These are phyloP conservation scores for Drosophila lacicola DNA, from an alignment of 2,888 invertebrate genomes.

Conservation along the genomic window DNA sequence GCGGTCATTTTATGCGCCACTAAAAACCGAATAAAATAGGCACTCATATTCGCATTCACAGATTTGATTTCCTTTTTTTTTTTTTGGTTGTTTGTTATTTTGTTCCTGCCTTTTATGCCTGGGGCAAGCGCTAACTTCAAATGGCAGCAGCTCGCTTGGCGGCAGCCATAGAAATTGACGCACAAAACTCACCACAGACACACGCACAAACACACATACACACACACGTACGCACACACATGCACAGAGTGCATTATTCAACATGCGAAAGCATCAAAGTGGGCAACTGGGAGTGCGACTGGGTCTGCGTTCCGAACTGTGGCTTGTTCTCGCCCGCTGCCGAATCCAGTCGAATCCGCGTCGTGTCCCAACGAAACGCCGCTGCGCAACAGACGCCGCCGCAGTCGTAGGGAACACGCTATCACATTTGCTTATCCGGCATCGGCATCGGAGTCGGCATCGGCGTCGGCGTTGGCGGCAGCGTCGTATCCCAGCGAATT, in stretches of 20 bases:
- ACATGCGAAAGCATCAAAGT: slow-evolving; percentile 27
- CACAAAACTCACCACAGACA: slow-evolving; percentile 56
- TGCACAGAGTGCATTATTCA: slow-evolving; percentile 26
- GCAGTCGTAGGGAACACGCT: slow-evolving; percentile 19
- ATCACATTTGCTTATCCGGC: slow-evolving; percentile 26
- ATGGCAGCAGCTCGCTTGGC: slow-evolving; percentile 2
- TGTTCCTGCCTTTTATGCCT: slow-evolving; percentile 23
- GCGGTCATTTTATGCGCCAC: slow-evolving; percentile 32
- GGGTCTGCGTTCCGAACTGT: not conserved
- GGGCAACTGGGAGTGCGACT: slow-evolving; percentile 8
- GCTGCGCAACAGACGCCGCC: slow-evolving; percentile 40
- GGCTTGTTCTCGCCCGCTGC: slow-evolving; percentile 30
- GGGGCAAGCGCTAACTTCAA: slow-evolving; percentile 8
- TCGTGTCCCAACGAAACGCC: slow-evolving; percentile 36
- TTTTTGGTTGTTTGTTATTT: not conserved
- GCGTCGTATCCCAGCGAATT: slow-evolving; percentile 59
- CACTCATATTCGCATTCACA: slow-evolving; percentile 19
- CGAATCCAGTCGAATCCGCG: slow-evolving; percentile 62
- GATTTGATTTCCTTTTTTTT: slow-evolving; percentile 15
- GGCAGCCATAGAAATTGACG: slow-evolving; percentile 62
- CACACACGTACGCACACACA: not conserved
- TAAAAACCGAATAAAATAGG: slow-evolving; percentile 27
- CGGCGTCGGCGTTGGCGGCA: slow-evolving; percentile 15
- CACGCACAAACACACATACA: slow-evolving; percentile 16
- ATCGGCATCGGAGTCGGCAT: not conserved